Evolutionary conservation across 2,797 vertebrate genomes (phyloP), one percentile per base, ranked within the genome.

Genomic region (Xiphophorus birchmanni): DNA sequence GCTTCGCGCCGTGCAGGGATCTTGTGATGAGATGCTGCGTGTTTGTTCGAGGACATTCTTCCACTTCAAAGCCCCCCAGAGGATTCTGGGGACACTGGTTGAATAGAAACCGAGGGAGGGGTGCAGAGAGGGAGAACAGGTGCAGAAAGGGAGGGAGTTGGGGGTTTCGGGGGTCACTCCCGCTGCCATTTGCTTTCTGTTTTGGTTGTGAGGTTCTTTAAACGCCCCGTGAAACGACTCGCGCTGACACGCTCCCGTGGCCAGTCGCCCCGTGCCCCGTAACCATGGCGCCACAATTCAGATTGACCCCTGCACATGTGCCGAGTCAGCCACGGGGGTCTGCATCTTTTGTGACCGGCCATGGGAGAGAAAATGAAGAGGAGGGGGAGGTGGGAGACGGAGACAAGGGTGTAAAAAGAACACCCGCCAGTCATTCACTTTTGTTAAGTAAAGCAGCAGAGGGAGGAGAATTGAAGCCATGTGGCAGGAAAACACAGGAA

Each of bases 171-270:
- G 54, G 91, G 92, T 89, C 90, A 91, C 90, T 94, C 93, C 90
- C 47, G 77, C 87, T 82, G 91, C 96, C 96, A 96, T 96, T 95
- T 96, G 95, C 94, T 95, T 95, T 95, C 92, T 90, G 94, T 93
- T 91, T 90, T 80, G 77, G 82, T 85, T 89, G 80, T 75, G 44
- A 80, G 90, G 85, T 60, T 86, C 90, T 94, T 95, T 88, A 92
- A 95, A 93, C 74, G 83, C 88, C 92, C 94, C 80, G 84, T 88
- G 91, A 92, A 91, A 93, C 88, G 88, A 91, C 93, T 93, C 91
- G 87, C 17, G 79, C 90, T 76, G 88, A 94, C 94, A 95, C 94
- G 81, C 93, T 95, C 93, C 92, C 87, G 79, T 60, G 75, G 89
- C 78, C 78, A 77, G 90, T 85, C 79, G 45, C 86, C 63, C 88